Evolutionary conservation across 1,140 invertebrate genomes (phyloP), one percentile per base, ranked within the genome.

Genomic region (Gonatopus flavifemur): DNA sequence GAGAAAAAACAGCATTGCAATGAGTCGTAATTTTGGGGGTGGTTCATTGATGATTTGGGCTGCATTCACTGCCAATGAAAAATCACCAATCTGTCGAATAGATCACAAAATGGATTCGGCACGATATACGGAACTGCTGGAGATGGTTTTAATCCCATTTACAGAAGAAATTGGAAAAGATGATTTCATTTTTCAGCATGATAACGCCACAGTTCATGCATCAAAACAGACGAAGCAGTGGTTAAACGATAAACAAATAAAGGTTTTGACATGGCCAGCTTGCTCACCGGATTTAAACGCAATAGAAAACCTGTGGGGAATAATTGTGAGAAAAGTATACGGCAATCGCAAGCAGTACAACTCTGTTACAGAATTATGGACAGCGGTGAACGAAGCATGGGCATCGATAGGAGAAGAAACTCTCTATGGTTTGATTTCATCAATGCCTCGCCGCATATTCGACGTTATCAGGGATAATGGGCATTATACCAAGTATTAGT

Each of bases 1-100:
- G 48, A 59, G 70, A 46, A 75, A 74, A 38, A 70, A 74, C 37
- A 12, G 7, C 15, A 13, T 13, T 13, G 10, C 15, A 36, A 7
- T 15, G 6, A 36, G 5, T 7, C 6, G 33, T 9, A 12, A 36
- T 7, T 16, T n/a, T 15, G 33, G 12, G 7, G 12, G 16, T n/a
- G 12, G 16, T 7, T 36, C 33, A n/a, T 12, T 36, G 33, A 36
- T 36, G 33, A 36, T 36, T n/a, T 36, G 33, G 33, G 33, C 12
- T n/a, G 33, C 33, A n/a, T 7, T 36, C 15, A n/a, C 16, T 6
- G 16, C 33, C 15, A 36, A 36, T 8, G 13, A 36, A 15, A 12
- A n/a, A 36, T 8, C 33, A 13, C 12, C 16, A 13, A 36, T 12
- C 7, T 36, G 16, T 36, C 16, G 13, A 6, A 36, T 36, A 6